phyloP scores from a whole-genome alignment of 1,140 invertebrate species.

The Phymastichus coffea region DNA sequence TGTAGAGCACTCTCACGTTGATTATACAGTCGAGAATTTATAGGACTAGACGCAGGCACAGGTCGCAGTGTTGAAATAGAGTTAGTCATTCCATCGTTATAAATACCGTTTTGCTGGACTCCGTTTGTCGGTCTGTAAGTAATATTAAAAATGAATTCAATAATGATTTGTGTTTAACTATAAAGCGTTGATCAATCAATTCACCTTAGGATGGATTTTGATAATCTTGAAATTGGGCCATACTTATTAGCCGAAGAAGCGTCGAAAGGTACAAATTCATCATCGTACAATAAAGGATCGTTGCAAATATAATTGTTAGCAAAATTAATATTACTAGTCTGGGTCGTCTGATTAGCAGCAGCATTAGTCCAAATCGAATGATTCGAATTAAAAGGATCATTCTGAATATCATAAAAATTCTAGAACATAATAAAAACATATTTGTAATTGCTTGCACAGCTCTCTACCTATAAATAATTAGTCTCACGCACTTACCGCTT shows the following conservation, averaged over 20 bases:
- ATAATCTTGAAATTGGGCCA: slow-evolving; percentile 76
- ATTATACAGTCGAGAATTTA: slow-evolving; percentile 59
- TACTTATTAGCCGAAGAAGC: slow-evolving; percentile 72
- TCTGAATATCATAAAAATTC: slow-evolving; percentile 51
- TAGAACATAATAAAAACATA: slow-evolving; percentile 28
- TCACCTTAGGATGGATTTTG: slow-evolving; percentile 54
- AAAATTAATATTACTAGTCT: slow-evolving; percentile 46
- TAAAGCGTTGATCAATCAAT: neutral
- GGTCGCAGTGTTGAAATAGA: slow-evolving; percentile 54
- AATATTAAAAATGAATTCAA: slow-evolving; percentile 6
- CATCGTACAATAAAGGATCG: slow-evolving; percentile 67
- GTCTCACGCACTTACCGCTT: slow-evolving; percentile 46
- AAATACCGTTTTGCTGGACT: slow-evolving; percentile 48
- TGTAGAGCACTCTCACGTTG: slow-evolving; percentile 47
- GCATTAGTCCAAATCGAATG: slow-evolving; percentile 55
- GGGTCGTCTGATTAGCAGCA: slow-evolving; percentile 46
- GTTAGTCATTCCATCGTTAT: slow-evolving; percentile 47
- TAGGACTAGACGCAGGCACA: slow-evolving; percentile 58
- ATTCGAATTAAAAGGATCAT: slow-evolving; percentile 47
- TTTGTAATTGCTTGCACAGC: no score
- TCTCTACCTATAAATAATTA: no score
- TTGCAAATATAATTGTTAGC: slow-evolving; percentile 63
- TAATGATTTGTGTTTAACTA: neutral
- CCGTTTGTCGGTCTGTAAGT: slow-evolving; percentile 41
- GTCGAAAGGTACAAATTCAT: slow-evolving; percentile 77